Base-by-base conservation (phyloP, 2,113 vertebrate species). In the Eolophus roseicapilla region DNA sequence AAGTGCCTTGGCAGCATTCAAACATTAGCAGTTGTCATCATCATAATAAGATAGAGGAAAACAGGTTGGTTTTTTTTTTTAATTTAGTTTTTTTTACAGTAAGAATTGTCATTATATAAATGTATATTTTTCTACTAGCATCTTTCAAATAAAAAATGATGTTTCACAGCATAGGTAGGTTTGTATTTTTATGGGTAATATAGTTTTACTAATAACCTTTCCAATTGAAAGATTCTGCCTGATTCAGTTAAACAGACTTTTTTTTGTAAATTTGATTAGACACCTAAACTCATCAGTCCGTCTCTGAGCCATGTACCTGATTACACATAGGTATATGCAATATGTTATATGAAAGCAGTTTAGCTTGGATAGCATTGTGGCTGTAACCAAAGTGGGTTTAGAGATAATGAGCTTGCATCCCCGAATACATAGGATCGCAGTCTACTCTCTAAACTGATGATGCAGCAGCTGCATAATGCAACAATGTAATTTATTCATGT, bases 321-420 rank as follows among this genome's bases (percentile, higher is more conserved):
- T 96, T 96, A 94, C 23, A 31, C 78, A 33, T 16, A 95, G 92
- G 94, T 94, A 69, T 76, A 57, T 74, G 76, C 41, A 90, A 82
- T 93, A 74, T 33, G 14, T 90, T 92, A 90, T 80, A 55, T 2
- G 84, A 93, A 90, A 82, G 93, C 79, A 88, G 91, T 97, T 96
- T 94, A 95, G 86, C 90, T 88, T 78, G 74, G 65, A 88, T 97
- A 27, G 13, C 88, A 96, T 86, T 41, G 33, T 93, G 91, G 62
- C 93, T 96, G 71, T 93, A 97, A 91, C 95, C 93, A 95, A 95
- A 96, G 90, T 92, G 82, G 94, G 96, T 97, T 97, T 96, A 93
- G 94, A 97, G 96, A 97, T 97, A 97, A 97, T 94, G 93, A 96
- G 93, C 92, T 97, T 96, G 92, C 95, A 93, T 94, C 79, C 91